These are phyloP conservation scores for Acleris literana DNA, from an alignment of 2,888 invertebrate genomes.

Conservation along the genomic window DNA sequence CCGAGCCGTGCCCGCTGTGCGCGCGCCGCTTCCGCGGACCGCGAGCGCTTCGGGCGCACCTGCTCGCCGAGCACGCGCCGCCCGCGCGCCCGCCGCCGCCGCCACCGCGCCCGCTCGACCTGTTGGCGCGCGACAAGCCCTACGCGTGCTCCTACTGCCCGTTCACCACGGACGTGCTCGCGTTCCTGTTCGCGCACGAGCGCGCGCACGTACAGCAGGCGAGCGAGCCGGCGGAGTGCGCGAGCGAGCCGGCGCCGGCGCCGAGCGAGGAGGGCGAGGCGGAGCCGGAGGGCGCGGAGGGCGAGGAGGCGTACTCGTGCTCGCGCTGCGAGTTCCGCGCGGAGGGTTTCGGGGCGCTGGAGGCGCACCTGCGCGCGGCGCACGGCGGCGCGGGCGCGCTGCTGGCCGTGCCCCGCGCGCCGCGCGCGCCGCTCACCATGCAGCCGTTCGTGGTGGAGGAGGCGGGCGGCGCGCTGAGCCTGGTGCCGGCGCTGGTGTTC, in stretches of 20 bases:
- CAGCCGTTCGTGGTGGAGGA: constrained; percentile 95
- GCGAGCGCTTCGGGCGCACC: constrained; percentile 94
- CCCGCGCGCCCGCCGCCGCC: constrained; percentile 72
- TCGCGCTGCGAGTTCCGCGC: constrained; percentile 78
- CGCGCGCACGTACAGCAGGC: constrained; percentile 86
- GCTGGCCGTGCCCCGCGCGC: constrained; percentile 85
- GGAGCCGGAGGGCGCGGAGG: constrained; percentile 53
- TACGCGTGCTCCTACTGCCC: constrained; percentile 96
- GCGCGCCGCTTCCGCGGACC: constrained; percentile 93
- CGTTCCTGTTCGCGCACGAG: constrained; percentile 96
- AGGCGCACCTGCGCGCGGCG: constrained; percentile 76
- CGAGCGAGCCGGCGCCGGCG: constrained; percentile 45
- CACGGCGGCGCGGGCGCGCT: constrained; percentile 81
- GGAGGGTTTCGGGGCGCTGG: constrained; percentile 75
- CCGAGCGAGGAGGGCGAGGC: constrained; percentile 69
- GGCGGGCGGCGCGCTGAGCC: constrained; percentile 84
- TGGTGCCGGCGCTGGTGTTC: constrained; percentile 96
- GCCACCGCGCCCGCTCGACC: constrained; percentile 82
- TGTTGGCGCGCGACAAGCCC: constrained; percentile 85
- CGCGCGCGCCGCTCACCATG: constrained; percentile 90
- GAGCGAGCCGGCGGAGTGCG: constrained; percentile 48
- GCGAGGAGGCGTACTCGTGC: constrained; percentile 70
- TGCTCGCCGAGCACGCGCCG: constrained; percentile 93
- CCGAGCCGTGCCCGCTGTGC: constrained; percentile 90
- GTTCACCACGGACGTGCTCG: constrained; percentile 94